Conservation (phyloP, 2,888 invertebrate species). For the Apoderus coryli region DNA sequence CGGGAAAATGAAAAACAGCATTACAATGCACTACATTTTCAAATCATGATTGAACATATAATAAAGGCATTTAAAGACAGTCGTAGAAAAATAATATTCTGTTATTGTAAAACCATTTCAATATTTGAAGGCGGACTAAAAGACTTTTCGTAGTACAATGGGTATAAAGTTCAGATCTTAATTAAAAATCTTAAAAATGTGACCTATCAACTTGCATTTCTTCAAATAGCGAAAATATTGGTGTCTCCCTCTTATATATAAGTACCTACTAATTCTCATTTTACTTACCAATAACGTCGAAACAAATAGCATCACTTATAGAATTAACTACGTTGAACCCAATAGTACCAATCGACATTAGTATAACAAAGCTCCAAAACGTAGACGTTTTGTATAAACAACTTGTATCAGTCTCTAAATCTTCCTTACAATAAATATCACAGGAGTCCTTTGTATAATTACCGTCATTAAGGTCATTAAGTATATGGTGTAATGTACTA, state of each 20-base stretch:
- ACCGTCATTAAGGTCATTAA: too few species aligned
- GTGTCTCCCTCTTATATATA: too few species aligned
- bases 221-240: too few species aligned
- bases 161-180: neutral
- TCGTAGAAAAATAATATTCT: too few species aligned
- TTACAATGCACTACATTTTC: too few species aligned
- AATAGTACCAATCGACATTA: conserved; percentile 61
- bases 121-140: too few species aligned
- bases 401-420: conserved; percentile 20
- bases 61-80: too few species aligned
- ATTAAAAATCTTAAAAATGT: neutral
- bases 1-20: too few species aligned
- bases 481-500: too few species aligned
- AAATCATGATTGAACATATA: too few species aligned
- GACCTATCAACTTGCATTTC: too few species aligned
- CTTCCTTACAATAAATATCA: conserved; percentile 23
- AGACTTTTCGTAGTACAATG: neutral
- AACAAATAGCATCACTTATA: conserved; percentile 81
- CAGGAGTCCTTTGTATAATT: conserved; percentile 18
- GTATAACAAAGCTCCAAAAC: conserved; percentile 60
- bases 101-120: too few species aligned
- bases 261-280: neutral
- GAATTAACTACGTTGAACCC: conserved; percentile 76
- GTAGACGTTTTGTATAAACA: conserved; percentile 43
- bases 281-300: conserved; percentile 62